Evolutionary conservation across 53 echinoderm and acorn worm genomes (phyloP).

Genomic region (Apostichopus leukothele): DNA sequence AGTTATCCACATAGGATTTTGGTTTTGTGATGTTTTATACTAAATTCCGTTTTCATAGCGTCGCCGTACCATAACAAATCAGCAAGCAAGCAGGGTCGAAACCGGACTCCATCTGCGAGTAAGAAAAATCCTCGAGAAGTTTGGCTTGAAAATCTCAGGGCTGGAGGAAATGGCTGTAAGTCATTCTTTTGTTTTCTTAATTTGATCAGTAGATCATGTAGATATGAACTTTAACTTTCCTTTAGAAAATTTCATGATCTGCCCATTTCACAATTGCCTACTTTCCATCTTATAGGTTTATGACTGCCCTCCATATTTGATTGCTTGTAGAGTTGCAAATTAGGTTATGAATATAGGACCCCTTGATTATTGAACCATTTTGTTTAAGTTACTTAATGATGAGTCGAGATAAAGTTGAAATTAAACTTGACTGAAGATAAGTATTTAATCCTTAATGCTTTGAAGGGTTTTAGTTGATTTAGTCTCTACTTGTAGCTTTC

Average conservation of each 20-base stretch:
- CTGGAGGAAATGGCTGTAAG: constrained; percentile 59
- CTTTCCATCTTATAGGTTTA: too few species aligned
- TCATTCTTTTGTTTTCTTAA: not conserved
- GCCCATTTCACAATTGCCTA: too few species aligned
- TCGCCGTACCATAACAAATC: constrained; percentile 65
- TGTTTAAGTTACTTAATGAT: not conserved
- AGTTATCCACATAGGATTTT: too few species aligned
- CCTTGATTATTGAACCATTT: too few species aligned
- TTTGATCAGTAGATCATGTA: not conserved
- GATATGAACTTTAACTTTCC: not conserved
- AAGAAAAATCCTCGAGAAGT: constrained; percentile 54
- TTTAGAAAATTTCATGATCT: not conserved
- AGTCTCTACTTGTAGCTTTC: too few species aligned
- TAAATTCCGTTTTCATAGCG: constrained; percentile 32
- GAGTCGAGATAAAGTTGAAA: not conserved
- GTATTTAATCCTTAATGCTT: too few species aligned
- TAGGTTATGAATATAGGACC: too few species aligned
- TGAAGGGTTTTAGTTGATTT: too few species aligned
- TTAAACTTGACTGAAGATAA: not conserved
- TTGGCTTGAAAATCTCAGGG: constrained; percentile 79
- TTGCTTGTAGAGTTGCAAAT: too few species aligned
- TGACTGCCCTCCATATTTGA: too few species aligned
- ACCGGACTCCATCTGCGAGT: constrained; percentile 3
- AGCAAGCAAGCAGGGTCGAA: constrained; percentile 13
- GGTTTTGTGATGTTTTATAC: too few species aligned